A percentile compares a stretch with the other conserved stretches of the same genome.
Conservation (phyloP, 2,797 vertebrate species). For the Sarcophilus harrisii region DNA sequence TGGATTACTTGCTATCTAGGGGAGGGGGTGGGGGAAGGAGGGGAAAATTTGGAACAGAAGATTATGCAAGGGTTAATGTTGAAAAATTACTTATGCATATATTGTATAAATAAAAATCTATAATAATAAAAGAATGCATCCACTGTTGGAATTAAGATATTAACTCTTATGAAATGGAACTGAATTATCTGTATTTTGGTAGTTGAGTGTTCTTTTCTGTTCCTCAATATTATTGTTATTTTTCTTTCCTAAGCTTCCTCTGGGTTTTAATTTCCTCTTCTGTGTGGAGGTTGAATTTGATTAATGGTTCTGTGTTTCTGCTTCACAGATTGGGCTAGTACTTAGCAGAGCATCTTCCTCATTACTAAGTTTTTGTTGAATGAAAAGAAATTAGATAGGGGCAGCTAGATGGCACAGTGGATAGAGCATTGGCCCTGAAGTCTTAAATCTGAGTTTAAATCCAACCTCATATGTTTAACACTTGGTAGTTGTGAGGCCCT, state of each 20-base stretch:
- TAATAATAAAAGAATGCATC: neutral
- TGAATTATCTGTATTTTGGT: neutral
- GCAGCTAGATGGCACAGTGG: no score
- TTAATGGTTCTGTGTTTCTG: neutral
- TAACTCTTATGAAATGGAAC: neutral
- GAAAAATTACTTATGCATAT: no score
- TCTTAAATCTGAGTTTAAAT: no score
- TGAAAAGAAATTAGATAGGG: neutral
- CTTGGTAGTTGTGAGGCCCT: no score
- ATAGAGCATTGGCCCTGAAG: no score
- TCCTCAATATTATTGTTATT: neutral
- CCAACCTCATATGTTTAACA: no score
- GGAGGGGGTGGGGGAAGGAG: no score
- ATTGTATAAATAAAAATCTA: no score
- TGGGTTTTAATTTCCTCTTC: neutral
- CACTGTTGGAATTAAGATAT: neutral
- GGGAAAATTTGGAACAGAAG: no score
- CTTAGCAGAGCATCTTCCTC: neutral
- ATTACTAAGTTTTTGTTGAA: neutral
- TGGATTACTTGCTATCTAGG: no score
- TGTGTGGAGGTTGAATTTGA: neutral
- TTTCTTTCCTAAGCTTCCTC: neutral
- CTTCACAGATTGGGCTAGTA: neutral
- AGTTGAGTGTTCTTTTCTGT: neutral
- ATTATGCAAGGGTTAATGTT: no score